Evolutionary conservation across 2,113 vertebrate species (phyloP), one percentile per base, ranked within the genome.

Genomic region (Mohoua ochrocephala): DNA sequence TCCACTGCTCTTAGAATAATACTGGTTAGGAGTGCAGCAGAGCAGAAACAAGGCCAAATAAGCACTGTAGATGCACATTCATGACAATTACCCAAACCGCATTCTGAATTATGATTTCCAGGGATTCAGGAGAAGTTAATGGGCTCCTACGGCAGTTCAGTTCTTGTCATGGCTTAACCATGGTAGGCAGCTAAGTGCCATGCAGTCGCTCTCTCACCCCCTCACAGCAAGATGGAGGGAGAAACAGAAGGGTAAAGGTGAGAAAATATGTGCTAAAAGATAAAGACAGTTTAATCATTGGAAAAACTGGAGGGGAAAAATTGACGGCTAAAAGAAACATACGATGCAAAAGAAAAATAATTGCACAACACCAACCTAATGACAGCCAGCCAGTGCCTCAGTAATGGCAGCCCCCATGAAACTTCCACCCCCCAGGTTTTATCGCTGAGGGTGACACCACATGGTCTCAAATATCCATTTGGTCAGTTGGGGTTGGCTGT

Each of bases 131-230:
- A 28, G n/a, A 89, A 41, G 26, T 24, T 68, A 44, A 68, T 24
- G 28, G 18, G 11, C 28, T 92, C 3, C 0, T 22, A 8, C 41
- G 31, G 65, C 16, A 53, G 33, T 79, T 94, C 26, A 75, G 17
- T 59, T 64, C 20, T 85, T 70, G 2, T 24, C 4, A 3, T 53
- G 39, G 13, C 28, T 88, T 54, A 88, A 82, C 23, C 15, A 30
- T 3, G 1, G 11, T 18, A 91, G 27, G 22, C 24, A 74, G 37
- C 41, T 57, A 65, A 57, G 19, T 52, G 85, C 4, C 26, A 27
- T 1, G 3, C 47, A 65, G 13, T 44, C 0, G 1, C 23, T 79
- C 1, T 13, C 45, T 92, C 14, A 37, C 2, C 0, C 9, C 9
- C 16, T 31, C 17, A 57, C 56, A 78, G 26, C 0, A 8, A 39